phyloP scores from a whole-genome alignment of 2,888 invertebrate species.

The Stenotaenia linearis region DNA sequence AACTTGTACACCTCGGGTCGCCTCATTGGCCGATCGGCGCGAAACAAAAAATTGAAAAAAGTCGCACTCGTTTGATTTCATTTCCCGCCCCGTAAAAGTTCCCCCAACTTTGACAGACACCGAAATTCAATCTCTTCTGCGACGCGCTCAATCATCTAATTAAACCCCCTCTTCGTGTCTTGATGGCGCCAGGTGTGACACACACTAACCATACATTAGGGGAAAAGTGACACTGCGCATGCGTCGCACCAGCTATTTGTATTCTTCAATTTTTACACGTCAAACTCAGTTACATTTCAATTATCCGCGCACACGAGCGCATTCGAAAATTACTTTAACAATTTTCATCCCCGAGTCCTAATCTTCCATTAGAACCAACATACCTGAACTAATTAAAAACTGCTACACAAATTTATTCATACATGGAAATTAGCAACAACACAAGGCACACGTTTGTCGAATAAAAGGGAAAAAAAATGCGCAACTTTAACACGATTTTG shows the following conservation, averaged over 20 bases:
- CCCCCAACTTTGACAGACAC: neutral
- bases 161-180: neutral
- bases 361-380: neutral
- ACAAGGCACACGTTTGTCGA: neutral
- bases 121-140: neutral
- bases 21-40: too few relatives aligned
- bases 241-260: neutral
- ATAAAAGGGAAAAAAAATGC: neutral
- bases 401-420: neutral
- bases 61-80: neutral
- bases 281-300: neutral
- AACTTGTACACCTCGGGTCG: too few relatives aligned
- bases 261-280: neutral
- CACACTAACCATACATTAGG: neutral
- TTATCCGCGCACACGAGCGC: neutral
- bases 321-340: neutral
- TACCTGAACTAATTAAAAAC: neutral
- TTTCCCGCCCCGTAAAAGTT: neutral
- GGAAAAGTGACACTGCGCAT: neutral
- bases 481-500: neutral
- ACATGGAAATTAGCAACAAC: neutral
- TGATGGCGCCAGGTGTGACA: slow-evolving; percentile 8
- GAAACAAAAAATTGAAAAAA: neutral
- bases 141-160: slow-evolving; percentile 6
- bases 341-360: neutral